Evolutionary conservation across 2,888 invertebrate genomes (phyloP), one percentile per base, ranked within the genome.

Genomic region (Portevinia maculata): DNA sequence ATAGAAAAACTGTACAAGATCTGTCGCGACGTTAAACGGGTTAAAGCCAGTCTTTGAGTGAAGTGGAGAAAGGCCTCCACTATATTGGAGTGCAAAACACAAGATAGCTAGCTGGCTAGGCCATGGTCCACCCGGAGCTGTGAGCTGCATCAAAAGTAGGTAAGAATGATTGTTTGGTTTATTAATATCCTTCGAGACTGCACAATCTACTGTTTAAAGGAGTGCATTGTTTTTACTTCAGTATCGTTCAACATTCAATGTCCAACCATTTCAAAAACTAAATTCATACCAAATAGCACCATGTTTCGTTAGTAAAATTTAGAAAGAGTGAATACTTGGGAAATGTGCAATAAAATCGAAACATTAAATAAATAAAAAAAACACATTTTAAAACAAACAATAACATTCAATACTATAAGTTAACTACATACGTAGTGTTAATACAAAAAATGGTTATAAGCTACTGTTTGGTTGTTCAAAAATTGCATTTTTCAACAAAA

Each of bases 331-430:
- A 24, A 24, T 71, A 1, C n/a, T 52, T 3, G 59, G 65, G 75
- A 65, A 8, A 48, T 48, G 81, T 81, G 81, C 81, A 81, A 13
- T 60, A 53, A 71, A 79, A 65, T 24, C 7, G 57, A 59, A 55
- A 1, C n/a, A 30, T 9, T 19, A 74, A 73, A 21, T 8, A 53
- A 24, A 46, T 19, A 62, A 50, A 13, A 50, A 50, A 59, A 34
- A 78, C n/a, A 46, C 39, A 44, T 46, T 41, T 41, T 6, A 39
- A 69, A 52, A 79, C 41, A 71, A 57, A 62, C 21, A 48, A 46
- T 30, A 64, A 52, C 75, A 76, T 75, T 60, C 53, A 60, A 59
- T 44, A 19, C 52, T 62, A 50, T 64, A 55, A 64, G 32, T 60
- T 30, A 81, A 41, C 60, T 67, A 83, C 65, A 83, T 37, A 73